Base-by-base conservation (phyloP, 2,888 invertebrate genomes). In the Elmis aenea region DNA sequence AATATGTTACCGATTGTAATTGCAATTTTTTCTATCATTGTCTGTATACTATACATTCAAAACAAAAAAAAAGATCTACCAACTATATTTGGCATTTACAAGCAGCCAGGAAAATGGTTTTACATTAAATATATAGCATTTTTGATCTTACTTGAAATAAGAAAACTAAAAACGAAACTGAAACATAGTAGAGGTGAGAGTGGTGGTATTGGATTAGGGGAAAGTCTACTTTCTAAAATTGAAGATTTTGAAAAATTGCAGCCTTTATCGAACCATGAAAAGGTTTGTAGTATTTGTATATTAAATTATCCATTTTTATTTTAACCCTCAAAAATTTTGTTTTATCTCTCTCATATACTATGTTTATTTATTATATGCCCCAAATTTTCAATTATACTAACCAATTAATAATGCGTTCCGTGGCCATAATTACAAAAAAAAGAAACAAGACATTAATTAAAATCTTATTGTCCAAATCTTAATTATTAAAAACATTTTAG, bases 71-170 rank as follows among this genome's bases (percentile, higher is more conserved):
- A 67, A 43, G 66, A 73, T 13, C 66, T 69, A 0, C 64, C 70
- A 26, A 74, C 76, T 3, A 73, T 79, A 30, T 70, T 75, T 23
- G 78, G 76, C 1, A 63, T 81, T 1, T 83, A 83, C 54, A 64
- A 69, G 1, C 73, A 73, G 39, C 74, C 74, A 0, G 80, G 80
- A 13, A 77, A 75, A 62, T 81, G 77, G 75, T 82, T 75, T 58
- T 71, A 71, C 42, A 30, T 81, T 15, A 83, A 83, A 62, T 81
- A 78, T 63, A 61, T 59, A 0, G 20, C 71, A 8, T 78, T 82
- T 48, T 68, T 71, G 3, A 47, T 68, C 6, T 37, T 81, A 3
- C 69, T 79, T 47, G 70, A 69, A 51, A 62, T 72, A 39, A 67
- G 78, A 56, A 74, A 76, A 69, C 71, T 77, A 46, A 70, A 72